Evolutionary conservation across 2,888 invertebrate genomes (phyloP).

Genomic region (Pandemis heparana): DNA sequence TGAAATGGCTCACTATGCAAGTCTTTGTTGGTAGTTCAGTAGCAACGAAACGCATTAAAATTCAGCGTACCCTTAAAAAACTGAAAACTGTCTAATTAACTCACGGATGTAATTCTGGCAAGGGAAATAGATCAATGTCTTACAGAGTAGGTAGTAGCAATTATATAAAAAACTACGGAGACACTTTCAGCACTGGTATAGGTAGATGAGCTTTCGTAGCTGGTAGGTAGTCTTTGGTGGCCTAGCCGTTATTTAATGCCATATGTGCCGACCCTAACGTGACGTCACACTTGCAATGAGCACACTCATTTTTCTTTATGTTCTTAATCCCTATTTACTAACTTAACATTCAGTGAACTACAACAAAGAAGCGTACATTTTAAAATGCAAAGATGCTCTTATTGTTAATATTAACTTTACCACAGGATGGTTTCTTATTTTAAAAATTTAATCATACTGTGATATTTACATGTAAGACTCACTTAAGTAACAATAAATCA

Average conservation of each 20-base stretch:
- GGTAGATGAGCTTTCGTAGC: constrained; percentile 48
- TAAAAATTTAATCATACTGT: not conserved
- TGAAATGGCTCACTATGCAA: constrained; percentile 10
- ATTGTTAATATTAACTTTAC: constrained; percentile 19
- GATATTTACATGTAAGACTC: not conserved
- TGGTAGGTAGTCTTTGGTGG: constrained; percentile 77
- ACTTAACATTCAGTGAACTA: constrained; percentile 36
- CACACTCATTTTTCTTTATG: constrained; percentile 30
- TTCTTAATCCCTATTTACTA: constrained; percentile 25
- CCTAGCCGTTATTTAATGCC: constrained; percentile 77
- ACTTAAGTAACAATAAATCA: not conserved
- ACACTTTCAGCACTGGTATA: constrained; percentile 19
- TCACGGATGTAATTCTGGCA: not conserved
- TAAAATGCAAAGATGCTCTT: constrained; percentile 39
- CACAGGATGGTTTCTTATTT: not conserved
- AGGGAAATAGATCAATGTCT: constrained; percentile 3
- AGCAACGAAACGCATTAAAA: not conserved
- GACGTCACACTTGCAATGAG: constrained; percentile 35
- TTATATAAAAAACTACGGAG: not conserved
- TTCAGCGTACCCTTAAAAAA: not conserved
- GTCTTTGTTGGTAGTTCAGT: constrained; percentile 21
- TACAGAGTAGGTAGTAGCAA: not conserved
- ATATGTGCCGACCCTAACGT: constrained; percentile 44
- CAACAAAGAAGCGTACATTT: constrained; percentile 41
- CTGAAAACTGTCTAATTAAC: not conserved